Conservation (phyloP, 1,140 invertebrate genomes). For the Drosophila ficusphila region DNA sequence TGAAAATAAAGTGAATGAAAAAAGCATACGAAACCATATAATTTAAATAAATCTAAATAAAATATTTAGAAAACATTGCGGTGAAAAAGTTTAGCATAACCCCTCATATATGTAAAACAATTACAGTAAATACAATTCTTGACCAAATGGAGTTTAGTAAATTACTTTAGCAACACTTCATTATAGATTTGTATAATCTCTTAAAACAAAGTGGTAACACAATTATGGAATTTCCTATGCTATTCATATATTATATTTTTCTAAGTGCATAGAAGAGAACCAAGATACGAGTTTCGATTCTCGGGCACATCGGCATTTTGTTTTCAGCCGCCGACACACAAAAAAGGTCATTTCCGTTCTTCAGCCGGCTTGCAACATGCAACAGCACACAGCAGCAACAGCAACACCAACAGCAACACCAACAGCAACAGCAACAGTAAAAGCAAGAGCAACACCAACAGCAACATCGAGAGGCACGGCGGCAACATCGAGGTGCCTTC, state of each 20-base stretch:
- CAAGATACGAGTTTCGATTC: slow-evolving; percentile 16
- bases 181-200: too few species aligned
- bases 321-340: slow-evolving; percentile 56
- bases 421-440: slow-evolving; percentile 7
- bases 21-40: too few species aligned
- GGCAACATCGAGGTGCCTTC: slow-evolving; percentile 18
- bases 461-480: slow-evolving; percentile 3
- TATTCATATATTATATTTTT: not conserved
- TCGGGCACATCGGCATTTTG: slow-evolving; percentile 70
- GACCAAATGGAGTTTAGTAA: too few species aligned
- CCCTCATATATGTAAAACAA: too few species aligned
- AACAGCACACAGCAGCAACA: slow-evolving; percentile 25
- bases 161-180: too few species aligned
- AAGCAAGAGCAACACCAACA: slow-evolving; percentile 4
- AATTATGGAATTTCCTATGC: not conserved
- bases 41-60: too few species aligned
- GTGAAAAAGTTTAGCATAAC: too few species aligned
- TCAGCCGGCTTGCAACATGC: slow-evolving; percentile 45
- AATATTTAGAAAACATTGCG: too few species aligned
- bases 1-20: too few species aligned
- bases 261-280: slow-evolving; percentile 24
- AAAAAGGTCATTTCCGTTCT: slow-evolving; percentile 79
- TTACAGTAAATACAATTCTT: too few species aligned
- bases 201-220: too few species aligned
- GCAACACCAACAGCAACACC: slow-evolving; percentile 6